Percentiles rank a stretch among this genome's conserved stretches.
These are phyloP conservation scores for Eublepharis macularius DNA, from an alignment of 2,113 vertebrate species.

Conservation along the genomic window DNA sequence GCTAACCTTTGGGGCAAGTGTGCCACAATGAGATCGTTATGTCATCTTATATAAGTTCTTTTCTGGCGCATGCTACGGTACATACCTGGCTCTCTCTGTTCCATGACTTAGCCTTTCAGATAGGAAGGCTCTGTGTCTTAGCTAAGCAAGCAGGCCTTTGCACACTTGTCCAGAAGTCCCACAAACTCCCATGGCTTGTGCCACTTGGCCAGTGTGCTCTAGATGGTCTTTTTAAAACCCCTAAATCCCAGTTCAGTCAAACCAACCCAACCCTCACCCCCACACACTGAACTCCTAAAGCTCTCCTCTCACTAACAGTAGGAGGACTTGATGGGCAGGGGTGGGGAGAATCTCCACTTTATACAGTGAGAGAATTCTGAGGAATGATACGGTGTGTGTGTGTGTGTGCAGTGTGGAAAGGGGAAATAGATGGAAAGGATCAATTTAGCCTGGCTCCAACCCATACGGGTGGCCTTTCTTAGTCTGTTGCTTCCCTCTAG, in stretches of 20 bases:
- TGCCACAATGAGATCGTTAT: background rate
- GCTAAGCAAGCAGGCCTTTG: background rate
- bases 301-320: background rate
- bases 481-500: too few species aligned
- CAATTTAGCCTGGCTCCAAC: too few species aligned
- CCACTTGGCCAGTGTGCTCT: background rate
- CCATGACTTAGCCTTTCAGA: too few species aligned
- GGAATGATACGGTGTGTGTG: too few species aligned
- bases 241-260: background rate
- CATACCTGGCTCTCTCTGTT: background rate
- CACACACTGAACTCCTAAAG: too few species aligned
- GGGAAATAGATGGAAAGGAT: too few species aligned
- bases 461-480: too few species aligned
- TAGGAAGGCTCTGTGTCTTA: background rate
- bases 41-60: background rate
- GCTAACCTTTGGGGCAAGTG: background rate
- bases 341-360: background rate
- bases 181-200: background rate
- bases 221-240: background rate
- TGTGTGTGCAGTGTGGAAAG: too few species aligned
- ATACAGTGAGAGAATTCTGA: too few species aligned
- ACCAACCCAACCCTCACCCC: too few species aligned
- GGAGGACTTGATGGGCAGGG: background rate
- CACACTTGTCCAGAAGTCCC: background rate
- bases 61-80: too few species aligned